phyloP scores from a whole-genome alignment of 53 echinoderm and acorn worm species.

The Echinometra lucunter region DNA sequence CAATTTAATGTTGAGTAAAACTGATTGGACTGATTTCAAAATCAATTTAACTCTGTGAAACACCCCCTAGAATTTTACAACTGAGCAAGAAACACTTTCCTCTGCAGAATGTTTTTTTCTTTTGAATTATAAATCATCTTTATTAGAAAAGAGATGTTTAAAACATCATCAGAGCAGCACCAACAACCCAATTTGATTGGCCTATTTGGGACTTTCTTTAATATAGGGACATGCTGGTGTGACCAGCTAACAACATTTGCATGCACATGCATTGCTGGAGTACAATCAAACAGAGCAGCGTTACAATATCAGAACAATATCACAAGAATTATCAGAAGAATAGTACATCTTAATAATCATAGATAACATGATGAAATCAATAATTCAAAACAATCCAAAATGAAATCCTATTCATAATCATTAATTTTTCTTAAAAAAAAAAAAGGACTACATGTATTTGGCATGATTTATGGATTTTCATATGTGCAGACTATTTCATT shows the following conservation, averaged over 20 bases:
- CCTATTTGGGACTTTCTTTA: too few relatives aligned
- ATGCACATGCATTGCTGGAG: background rate
- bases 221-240: background rate
- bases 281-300: background rate
- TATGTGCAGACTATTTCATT: background rate
- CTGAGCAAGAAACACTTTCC: background rate
- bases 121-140: background rate
- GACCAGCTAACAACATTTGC: background rate
- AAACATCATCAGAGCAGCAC: background rate
- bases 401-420: background rate
- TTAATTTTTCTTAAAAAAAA: background rate
- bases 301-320: background rate
- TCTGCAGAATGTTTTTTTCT: background rate
- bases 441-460: background rate
- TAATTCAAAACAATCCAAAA: too few relatives aligned
- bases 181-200: background rate
- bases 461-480: background rate
- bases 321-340: background rate
- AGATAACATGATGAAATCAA: background rate
- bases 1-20: too few relatives aligned
- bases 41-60: too few relatives aligned
- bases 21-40: too few relatives aligned
- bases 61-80: too few relatives aligned
- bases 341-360: background rate
- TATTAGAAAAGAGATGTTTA: background rate